A percentile compares a stretch with the other conserved stretches of the same genome.
These are phyloP conservation scores for Anastrepha obliqua DNA, from an alignment of 1,140 invertebrate genomes.

Conservation along the genomic window DNA sequence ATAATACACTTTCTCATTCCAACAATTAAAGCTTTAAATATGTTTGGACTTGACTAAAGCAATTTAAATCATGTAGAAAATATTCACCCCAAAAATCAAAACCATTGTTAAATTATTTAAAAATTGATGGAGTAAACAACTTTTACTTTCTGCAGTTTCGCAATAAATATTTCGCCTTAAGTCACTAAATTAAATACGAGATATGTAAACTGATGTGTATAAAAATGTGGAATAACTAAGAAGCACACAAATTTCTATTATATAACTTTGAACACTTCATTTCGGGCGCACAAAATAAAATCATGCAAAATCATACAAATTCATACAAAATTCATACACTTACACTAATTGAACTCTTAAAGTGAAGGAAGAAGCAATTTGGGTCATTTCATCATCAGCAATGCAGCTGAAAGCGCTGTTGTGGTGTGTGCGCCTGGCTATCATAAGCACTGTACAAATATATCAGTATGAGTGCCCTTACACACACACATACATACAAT, in stretches of 20 bases:
- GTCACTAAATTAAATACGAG: background rate
- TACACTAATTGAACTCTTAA: slow-evolving; percentile 48
- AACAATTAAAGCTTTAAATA: no score
- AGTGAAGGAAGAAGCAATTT: slow-evolving; percentile 49
- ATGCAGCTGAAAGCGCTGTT: background rate
- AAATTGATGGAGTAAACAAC: no score
- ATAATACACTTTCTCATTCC: no score
- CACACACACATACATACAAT: background rate
- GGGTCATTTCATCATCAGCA: slow-evolving; percentile 27
- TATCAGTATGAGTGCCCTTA: background rate
- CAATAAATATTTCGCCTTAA: background rate
- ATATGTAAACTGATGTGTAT: background rate
- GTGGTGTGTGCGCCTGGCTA: background rate
- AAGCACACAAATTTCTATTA: background rate
- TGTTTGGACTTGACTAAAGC: no score
- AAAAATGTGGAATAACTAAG: background rate
- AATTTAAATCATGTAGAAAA: no score
- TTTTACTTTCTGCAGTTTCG: no score
- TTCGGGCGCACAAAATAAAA: background rate
- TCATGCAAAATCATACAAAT: background rate
- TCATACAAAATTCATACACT: slow-evolving; percentile 40
- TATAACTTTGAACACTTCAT: background rate
- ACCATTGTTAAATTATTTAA: no score
- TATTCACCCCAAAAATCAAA: no score
- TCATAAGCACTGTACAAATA: background rate